Conservation (phyloP, 2,113 vertebrate genomes). For the Tachuris rubrigastra region DNA sequence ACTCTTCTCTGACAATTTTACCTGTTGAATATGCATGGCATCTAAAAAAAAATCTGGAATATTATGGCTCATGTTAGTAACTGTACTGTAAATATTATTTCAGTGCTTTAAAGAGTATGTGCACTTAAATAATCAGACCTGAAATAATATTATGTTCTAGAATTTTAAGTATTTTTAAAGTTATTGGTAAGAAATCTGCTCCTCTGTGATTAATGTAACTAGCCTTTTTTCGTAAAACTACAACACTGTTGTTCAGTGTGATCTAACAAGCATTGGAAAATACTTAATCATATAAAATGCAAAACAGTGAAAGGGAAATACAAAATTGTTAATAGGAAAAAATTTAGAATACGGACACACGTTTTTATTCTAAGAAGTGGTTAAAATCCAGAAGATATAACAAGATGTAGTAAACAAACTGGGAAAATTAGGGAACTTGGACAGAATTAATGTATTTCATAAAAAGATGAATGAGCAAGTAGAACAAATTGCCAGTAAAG, state of each 20-base stretch:
- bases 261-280: not conserved
- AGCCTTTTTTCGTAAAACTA: not conserved
- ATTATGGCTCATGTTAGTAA: not conserved
- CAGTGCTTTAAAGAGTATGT: not conserved
- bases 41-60: not conserved
- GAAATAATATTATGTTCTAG: not conserved
- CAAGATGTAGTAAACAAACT: not conserved
- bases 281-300: not conserved
- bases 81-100: not conserved
- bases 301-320: not conserved
- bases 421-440: not conserved
- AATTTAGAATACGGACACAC: not conserved
- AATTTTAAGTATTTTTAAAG: not conserved
- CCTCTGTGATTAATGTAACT: not conserved
- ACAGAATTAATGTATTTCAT: constrained; percentile 1
- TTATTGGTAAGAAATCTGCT: not conserved
- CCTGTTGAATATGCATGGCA: not conserved
- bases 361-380: not conserved
- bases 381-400: not conserved
- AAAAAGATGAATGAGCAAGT: constrained; percentile 29
- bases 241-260: not conserved
- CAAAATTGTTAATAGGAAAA: not conserved
- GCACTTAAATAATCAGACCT: not conserved
- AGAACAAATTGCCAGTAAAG: constrained; percentile 50
- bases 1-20: not conserved